phyloP scores from a whole-genome alignment of 2,888 invertebrate genomes.

The Yponomeuta sedellus region DNA sequence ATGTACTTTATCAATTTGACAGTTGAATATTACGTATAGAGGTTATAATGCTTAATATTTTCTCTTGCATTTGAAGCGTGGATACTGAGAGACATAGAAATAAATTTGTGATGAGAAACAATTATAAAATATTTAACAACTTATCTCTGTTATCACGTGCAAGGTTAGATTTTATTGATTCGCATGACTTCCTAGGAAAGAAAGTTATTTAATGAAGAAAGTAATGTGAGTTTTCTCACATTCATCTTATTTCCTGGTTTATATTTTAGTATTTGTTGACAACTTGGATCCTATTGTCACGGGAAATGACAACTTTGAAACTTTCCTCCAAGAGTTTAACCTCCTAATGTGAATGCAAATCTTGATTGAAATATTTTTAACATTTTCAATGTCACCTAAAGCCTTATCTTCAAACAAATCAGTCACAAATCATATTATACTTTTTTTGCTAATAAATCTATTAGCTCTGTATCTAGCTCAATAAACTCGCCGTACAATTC shows the following conservation, averaged over 20 bases:
- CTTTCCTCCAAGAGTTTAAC: too few relatives aligned
- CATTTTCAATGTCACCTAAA: too few relatives aligned
- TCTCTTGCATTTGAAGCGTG: too few relatives aligned
- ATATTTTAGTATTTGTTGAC: too few relatives aligned
- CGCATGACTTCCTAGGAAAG: not conserved
- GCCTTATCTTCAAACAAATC: too few relatives aligned
- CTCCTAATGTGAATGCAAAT: too few relatives aligned
- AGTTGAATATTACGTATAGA: not conserved
- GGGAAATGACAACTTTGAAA: too few relatives aligned
- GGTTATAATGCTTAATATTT: not conserved
- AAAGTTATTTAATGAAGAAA: too few relatives aligned
- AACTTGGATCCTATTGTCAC: too few relatives aligned
- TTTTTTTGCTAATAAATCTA: not conserved
- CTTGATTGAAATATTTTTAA: too few relatives aligned
- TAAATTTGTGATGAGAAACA: not conserved
- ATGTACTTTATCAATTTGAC: slow-evolving; percentile 13
- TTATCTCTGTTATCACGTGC: not conserved
- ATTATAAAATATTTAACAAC: not conserved
- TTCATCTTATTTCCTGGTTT: too few relatives aligned
- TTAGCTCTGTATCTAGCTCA: not conserved
- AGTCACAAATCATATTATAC: not conserved
- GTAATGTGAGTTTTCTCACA: too few relatives aligned
- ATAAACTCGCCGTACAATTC: not conserved
- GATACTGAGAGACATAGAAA: not conserved
- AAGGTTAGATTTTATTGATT: not conserved